A percentile compares a stretch with the other conserved stretches of the same genome.
These are phyloP conservation scores for Carassius carassius DNA, from an alignment of 2,113 vertebrate genomes.

Conservation along the genomic window DNA sequence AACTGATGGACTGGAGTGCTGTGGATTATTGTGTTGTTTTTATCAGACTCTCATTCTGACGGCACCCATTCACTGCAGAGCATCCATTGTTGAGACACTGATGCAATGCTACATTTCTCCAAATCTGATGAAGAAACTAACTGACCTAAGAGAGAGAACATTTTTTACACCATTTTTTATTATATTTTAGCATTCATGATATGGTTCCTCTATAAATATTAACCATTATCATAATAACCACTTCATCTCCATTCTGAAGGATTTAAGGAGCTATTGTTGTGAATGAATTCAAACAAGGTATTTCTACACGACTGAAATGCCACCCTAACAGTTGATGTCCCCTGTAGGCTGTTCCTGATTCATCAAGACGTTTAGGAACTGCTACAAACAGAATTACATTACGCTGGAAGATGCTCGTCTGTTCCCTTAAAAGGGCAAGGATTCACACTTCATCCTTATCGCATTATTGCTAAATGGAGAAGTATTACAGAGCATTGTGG, in stretches of 20 bases:
- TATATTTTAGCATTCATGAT: not conserved
- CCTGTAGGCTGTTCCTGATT: not conserved
- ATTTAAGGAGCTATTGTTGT: not conserved
- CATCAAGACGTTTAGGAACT: slow-evolving; percentile 13
- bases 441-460: slow-evolving; percentile 78
- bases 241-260: too few relatives aligned
- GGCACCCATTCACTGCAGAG: too few relatives aligned
- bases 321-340: not conserved
- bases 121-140: too few relatives aligned
- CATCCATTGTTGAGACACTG: too few relatives aligned
- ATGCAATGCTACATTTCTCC: too few relatives aligned
- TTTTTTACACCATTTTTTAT: too few relatives aligned
- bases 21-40: too few relatives aligned
- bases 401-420: slow-evolving; percentile 57
- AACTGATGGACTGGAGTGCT: too few relatives aligned
- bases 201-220: not conserved
- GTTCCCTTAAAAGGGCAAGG: slow-evolving; percentile 62
- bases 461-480: slow-evolving; percentile 92
- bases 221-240: not conserved
- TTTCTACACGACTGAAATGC: not conserved
- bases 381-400: not conserved
- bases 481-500: slow-evolving; percentile 83
- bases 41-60: too few relatives aligned
- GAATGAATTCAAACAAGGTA: not conserved
- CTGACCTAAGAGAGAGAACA: too few relatives aligned